phyloP scores from a whole-genome alignment of 2,113 vertebrate species.

The Gila orcuttii region DNA sequence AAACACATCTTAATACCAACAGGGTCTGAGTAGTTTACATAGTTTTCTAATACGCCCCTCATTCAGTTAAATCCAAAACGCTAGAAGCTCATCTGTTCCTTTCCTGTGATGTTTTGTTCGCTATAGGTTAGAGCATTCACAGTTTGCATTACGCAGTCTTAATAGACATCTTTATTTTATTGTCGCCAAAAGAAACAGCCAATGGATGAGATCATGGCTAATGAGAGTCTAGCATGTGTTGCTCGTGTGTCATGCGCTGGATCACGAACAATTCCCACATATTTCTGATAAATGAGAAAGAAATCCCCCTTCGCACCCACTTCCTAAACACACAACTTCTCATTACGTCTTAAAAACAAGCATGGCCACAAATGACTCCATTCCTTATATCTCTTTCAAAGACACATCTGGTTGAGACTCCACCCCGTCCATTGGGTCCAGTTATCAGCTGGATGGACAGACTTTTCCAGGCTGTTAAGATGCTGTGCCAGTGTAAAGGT shows the following conservation, averaged over 20 bases:
- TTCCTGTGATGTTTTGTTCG: not conserved
- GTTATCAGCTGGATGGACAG: conserved; percentile 1
- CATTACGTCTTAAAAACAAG: conserved; percentile 30
- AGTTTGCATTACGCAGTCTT: not conserved
- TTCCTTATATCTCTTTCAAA: conserved; percentile 4
- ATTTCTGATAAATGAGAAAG: conserved; percentile 29
- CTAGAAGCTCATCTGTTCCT: not conserved
- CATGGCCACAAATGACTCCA: not conserved
- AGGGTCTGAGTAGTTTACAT: not conserved
- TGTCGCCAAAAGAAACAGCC: not conserved
- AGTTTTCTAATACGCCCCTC: not conserved
- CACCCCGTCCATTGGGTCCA: not conserved
- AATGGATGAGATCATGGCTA: not conserved
- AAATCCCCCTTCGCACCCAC: conserved; percentile 20
- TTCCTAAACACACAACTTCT: conserved; percentile 7
- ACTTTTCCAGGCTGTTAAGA: conserved; percentile 1
- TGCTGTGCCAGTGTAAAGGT: not conserved
- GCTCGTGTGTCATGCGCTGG: not conserved
- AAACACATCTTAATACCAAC: no score
- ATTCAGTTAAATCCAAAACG: not conserved
- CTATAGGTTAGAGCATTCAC: not conserved
- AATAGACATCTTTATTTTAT: not conserved
- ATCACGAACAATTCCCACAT: conserved; percentile 1
- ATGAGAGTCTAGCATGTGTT: not conserved
- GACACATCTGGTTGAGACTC: conserved; percentile 29